phyloP scores from a whole-genome alignment of 1,140 invertebrate species.

The Caenorhabditis tropicalis region DNA sequence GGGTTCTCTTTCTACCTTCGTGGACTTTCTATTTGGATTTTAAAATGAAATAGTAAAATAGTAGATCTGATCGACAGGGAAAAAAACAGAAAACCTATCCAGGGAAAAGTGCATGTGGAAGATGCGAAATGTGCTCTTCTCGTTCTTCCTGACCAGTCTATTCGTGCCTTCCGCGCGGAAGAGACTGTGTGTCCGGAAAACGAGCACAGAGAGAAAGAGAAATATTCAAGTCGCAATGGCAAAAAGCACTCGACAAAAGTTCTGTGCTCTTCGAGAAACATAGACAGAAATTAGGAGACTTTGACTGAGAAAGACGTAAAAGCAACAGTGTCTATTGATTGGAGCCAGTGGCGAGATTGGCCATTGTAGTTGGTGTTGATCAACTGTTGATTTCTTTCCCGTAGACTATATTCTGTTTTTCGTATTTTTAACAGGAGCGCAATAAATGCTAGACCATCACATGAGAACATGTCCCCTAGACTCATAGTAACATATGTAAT shows the following conservation, averaged over 20 bases:
- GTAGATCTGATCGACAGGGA: not conserved
- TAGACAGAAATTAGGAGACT: not conserved
- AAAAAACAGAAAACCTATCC: not conserved
- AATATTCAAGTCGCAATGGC: constrained; percentile 1
- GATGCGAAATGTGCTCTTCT: constrained; percentile 20
- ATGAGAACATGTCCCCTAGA: no score
- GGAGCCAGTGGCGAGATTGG: not conserved
- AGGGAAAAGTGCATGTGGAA: constrained; percentile 1
- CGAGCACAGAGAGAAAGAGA: not conserved
- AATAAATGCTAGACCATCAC: not conserved
- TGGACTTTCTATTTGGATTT: not conserved
- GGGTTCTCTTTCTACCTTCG: not conserved
- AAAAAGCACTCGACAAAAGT: constrained; percentile 41
- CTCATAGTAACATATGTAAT: no score
- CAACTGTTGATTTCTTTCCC: not conserved
- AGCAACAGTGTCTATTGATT: constrained; percentile 17
- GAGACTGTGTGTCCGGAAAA: constrained; percentile 22
- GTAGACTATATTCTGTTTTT: not conserved
- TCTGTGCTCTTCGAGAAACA: not conserved
- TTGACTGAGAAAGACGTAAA: not conserved
- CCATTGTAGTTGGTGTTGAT: not conserved
- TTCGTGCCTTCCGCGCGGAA: constrained; percentile 36
- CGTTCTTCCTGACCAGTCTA: not conserved
- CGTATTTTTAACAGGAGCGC: not conserved
- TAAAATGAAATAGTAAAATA: not conserved